Conservation (phyloP, 2,797 vertebrate genomes). For the Echeneis naucrates region DNA sequence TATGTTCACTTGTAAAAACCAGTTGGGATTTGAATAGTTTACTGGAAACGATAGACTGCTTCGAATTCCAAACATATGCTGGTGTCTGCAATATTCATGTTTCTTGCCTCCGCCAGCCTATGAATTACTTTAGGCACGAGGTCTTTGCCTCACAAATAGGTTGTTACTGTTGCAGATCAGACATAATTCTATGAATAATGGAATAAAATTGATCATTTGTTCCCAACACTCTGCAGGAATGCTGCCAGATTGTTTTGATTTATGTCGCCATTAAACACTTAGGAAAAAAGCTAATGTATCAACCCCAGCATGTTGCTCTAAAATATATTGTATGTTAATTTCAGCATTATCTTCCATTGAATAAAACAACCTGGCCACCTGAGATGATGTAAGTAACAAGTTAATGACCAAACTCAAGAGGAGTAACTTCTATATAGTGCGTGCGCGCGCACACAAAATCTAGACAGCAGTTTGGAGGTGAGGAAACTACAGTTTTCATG, state of each 20-base stretch:
- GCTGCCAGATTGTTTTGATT: slow-evolving; percentile 65
- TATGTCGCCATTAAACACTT: slow-evolving; percentile 68
- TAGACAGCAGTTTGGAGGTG: neutral
- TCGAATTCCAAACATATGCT: slow-evolving; percentile 75
- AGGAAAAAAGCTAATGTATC: slow-evolving; percentile 62
- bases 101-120: slow-evolving; percentile 54
- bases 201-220: slow-evolving; percentile 69
- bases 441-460: neutral
- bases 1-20: slow-evolving; percentile 16
- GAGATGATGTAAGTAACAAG: slow-evolving; percentile 47
- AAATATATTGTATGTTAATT: slow-evolving; percentile 58
- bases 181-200: slow-evolving; percentile 71
- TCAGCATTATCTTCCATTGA: slow-evolving; percentile 43
- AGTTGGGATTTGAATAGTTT: slow-evolving; percentile 43
- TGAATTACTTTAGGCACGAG: slow-evolving; percentile 63
- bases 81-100: slow-evolving; percentile 74
- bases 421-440: slow-evolving; percentile 25
- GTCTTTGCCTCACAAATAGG: slow-evolving; percentile 69
- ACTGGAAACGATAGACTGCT: slow-evolving; percentile 52
- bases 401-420: slow-evolving; percentile 24
- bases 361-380: slow-evolving; percentile 30
- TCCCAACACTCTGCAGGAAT: slow-evolving; percentile 57
- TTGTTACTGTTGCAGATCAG: slow-evolving; percentile 69
- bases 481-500: slow-evolving; percentile 12
- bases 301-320: slow-evolving; percentile 30